Base-by-base conservation (phyloP, 1,140 invertebrate species). In the Lucilia sericata region DNA sequence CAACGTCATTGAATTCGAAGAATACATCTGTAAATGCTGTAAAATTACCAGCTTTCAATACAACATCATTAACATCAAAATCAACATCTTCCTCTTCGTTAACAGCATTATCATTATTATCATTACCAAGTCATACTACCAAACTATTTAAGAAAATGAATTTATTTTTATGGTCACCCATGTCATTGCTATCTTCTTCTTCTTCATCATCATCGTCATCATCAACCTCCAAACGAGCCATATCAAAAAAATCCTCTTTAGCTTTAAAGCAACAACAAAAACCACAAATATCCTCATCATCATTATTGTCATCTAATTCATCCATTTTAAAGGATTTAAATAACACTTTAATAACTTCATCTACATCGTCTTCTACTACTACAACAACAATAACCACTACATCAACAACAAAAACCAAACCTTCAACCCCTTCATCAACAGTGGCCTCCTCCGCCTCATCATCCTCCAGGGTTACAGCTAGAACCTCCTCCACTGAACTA, bases 81-180 rank as follows among this genome's bases (percentile, higher is more conserved):
- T 19, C 36, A 78, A 5, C 36, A 78, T 47, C 75, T 47, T 47
- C n/a, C n/a, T 17, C 74, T 42, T 42, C 34, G 3, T 10, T 42
- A 10, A 42, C 42, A 42, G 13, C 74, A 34, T 78, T 78, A 47
- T 19, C 42, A 12, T 51, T 80, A 12, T 80, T 80, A 13, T 21
- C 76, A 10, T 5, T 80, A 21, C 76, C 76, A 10, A 80, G 47
- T 25, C 42, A 21, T 21, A 80, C 76, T 21, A 49, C 76, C 25
- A 80, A 80, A 80, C 14, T 80, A 49, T 80, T 80, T 25, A 80
- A 80, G 47, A 80, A 80, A 80, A 80, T 80, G 36, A 85, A 85
- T 75, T 65, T 83, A 74, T 84, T 81, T 36, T 75, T 85, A 60
- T 85, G 84, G 84, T 85, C 84, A 80, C 82, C 84, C 80, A 75